Evolutionary conservation across 53 echinoderm and acorn worm species (phyloP).

Genomic region (Echinarachnius parma): DNA sequence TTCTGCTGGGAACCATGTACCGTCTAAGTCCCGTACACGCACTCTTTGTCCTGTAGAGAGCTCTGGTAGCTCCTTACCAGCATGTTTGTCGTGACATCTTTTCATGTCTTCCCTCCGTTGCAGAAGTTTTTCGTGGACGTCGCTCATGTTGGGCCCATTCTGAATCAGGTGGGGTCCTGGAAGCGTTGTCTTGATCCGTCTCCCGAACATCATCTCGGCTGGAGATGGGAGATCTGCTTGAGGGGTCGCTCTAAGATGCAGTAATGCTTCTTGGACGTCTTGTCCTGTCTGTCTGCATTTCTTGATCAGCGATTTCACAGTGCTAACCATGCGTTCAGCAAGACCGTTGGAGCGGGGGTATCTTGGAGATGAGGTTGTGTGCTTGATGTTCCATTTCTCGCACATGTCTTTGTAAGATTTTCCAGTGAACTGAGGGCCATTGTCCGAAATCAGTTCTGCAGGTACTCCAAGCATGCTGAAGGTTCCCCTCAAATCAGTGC

Average conservation of each 20-base stretch:
- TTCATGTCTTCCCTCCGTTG: too few species aligned
- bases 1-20: too few species aligned
- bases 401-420: conserved; percentile 52
- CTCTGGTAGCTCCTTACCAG: too few species aligned
- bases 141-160: too few species aligned
- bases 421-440: conserved; percentile 64
- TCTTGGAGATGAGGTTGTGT: conserved; percentile 62
- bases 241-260: conserved; percentile 49
- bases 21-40: too few species aligned
- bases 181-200: conserved; percentile 41
- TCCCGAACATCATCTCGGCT: conserved; percentile 57
- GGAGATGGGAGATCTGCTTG: conserved; percentile 62
- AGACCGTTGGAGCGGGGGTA: conserved; percentile 65
- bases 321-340: conserved; percentile 60
- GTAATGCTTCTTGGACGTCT: conserved; percentile 30
- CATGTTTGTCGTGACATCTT: too few species aligned
- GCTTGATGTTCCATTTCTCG: conserved; percentile 41
- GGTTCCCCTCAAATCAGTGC: background rate
- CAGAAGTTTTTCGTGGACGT: too few species aligned
- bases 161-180: too few species aligned
- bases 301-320: conserved; percentile 54
- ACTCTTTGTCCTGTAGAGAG: too few species aligned
- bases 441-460: conserved; percentile 57
- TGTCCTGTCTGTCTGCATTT: conserved; percentile 52
- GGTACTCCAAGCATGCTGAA: conserved; percentile 46